Percentiles rank a stretch among this genome's conserved stretches.
These are phyloP conservation scores for Microcaecilia unicolor DNA, from an alignment of 2,797 vertebrate species.

Conservation along the genomic window DNA sequence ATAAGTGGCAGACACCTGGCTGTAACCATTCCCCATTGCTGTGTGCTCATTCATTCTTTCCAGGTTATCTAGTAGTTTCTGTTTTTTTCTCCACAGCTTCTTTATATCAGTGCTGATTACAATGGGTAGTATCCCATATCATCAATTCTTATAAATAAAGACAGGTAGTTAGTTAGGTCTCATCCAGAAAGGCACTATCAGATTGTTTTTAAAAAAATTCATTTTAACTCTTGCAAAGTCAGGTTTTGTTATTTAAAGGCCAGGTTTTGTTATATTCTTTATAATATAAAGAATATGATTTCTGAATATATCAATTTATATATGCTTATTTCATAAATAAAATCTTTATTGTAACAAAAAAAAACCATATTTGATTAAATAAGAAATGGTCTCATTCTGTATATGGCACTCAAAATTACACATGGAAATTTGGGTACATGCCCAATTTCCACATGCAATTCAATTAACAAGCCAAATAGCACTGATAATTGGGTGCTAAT, in stretches of 20 bases:
- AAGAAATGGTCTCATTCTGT: too few species aligned
- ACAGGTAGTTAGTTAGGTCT: not conserved
- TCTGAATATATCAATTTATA: too few species aligned
- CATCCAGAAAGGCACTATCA: not conserved
- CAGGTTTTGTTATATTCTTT: not conserved
- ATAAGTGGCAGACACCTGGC: constrained; percentile 11
- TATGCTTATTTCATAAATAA: too few species aligned
- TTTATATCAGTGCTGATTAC: not conserved
- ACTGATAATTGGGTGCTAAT: too few species aligned
- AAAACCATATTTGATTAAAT: constrained; percentile 26
- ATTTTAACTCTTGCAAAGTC: not conserved
- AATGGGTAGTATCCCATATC: not conserved
- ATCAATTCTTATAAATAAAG: not conserved
- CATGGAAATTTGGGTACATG: too few species aligned
- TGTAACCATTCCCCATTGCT: constrained; percentile 14
- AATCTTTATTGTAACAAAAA: too few species aligned
- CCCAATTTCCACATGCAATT: too few species aligned
- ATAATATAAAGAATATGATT: constrained; percentile 18
- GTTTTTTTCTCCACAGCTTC: not conserved
- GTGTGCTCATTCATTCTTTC: constrained; percentile 3
- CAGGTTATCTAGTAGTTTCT: not conserved
- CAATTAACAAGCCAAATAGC: too few species aligned
- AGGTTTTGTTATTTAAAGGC: too few species aligned
- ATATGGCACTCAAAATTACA: too few species aligned
- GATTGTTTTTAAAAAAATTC: not conserved